phyloP scores from a whole-genome alignment of 2,113 vertebrate species.

The Capricornis sumatraensis region DNA sequence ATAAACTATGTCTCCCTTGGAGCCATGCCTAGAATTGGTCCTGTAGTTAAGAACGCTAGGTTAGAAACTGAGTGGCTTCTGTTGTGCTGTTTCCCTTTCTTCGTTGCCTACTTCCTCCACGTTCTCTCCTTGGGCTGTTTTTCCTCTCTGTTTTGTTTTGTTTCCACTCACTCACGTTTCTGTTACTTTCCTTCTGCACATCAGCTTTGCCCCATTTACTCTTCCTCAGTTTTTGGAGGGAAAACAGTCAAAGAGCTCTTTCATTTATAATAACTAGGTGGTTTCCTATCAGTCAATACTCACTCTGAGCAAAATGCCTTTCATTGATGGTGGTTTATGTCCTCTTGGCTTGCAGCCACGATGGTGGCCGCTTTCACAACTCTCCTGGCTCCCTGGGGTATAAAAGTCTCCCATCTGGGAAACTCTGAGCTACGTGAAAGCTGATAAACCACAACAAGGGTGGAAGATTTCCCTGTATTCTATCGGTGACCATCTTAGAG shows the following conservation, averaged over 20 bases:
- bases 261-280: neutral
- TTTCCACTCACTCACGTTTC: neutral
- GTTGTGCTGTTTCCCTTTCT: neutral
- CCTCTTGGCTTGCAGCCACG: neutral
- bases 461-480: constrained; percentile 12
- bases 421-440: neutral
- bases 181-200: neutral
- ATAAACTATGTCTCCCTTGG: neutral
- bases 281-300: constrained; percentile 12
- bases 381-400: constrained; percentile 36
- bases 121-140: neutral
- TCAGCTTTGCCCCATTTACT: neutral
- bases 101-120: neutral
- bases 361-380: neutral
- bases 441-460: constrained; percentile 5
- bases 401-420: constrained; percentile 29
- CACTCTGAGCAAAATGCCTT: neutral
- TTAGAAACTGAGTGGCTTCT: neutral
- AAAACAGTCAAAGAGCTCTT: constrained; percentile 8
- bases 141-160: neutral
- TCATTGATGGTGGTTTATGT: neutral
- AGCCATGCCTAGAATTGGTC: neutral
- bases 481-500: neutral
- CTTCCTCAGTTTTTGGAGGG: neutral
- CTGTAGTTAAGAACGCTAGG: neutral